These are phyloP conservation scores for Leptothorax acervorum DNA, from an alignment of 2,888 invertebrate species.

Conservation along the genomic window DNA sequence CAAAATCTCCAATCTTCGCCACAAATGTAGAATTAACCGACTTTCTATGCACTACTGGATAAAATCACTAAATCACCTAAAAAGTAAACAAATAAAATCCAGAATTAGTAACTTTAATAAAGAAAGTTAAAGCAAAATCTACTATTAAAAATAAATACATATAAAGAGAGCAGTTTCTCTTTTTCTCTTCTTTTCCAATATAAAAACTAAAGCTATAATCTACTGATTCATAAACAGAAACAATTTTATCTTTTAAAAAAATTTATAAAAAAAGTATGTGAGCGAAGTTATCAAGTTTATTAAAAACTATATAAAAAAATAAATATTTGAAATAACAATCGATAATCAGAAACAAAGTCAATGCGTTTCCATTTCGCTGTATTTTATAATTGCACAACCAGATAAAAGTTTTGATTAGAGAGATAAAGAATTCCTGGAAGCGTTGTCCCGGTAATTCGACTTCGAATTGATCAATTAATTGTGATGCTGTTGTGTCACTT, in stretches of 20 bases:
- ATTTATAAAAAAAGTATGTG: neutral
- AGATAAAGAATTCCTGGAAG: neutral
- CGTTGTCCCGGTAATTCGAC: neutral
- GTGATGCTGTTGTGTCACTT: neutral
- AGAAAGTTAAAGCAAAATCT: neutral
- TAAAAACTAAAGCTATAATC: neutral
- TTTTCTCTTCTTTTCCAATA: neutral
- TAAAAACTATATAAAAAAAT: neutral
- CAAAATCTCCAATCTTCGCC: neutral
- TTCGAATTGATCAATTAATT: slow-evolving; percentile 16
- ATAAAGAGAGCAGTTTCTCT: neutral
- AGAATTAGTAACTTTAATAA: slow-evolving; percentile 9
- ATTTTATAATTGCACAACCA: neutral
- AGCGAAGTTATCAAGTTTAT: neutral
- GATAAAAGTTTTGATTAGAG: neutral
- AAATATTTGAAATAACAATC: neutral
- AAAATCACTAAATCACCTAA: neutral
- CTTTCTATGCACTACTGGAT: neutral
- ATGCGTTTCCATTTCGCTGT: neutral
- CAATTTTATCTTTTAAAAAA: neutral
- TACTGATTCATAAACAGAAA: neutral
- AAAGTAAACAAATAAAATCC: neutral
- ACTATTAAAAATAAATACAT: neutral
- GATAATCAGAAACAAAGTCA: neutral
- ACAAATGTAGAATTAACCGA: neutral